Conservation (phyloP, 53 echinoderm and acorn worm genomes). For the Arbacia lixula region DNA sequence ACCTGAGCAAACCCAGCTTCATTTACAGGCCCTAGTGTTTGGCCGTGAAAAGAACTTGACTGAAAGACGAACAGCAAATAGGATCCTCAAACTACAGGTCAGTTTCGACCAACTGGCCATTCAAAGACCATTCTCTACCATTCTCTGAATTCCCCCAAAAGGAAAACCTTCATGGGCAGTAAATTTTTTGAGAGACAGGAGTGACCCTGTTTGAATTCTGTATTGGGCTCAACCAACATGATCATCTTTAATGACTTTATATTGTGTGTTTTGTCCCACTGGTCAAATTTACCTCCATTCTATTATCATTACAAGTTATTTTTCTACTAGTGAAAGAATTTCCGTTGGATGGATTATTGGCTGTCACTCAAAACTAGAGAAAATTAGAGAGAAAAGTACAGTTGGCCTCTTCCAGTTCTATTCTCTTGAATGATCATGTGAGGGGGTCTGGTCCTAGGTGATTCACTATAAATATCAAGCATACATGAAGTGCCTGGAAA, state of each 20-base stretch:
- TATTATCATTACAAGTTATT: neutral
- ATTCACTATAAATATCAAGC: too few relatives aligned
- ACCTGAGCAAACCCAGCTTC: slow-evolving; percentile 16
- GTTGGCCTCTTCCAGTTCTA: too few relatives aligned
- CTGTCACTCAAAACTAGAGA: slow-evolving; percentile 44
- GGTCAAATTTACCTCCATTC: slow-evolving; percentile 23
- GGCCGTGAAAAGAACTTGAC: neutral
- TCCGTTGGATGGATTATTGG: neutral
- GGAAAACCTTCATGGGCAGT: too few relatives aligned
- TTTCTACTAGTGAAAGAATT: neutral
- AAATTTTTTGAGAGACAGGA: neutral
- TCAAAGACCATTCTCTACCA: too few relatives aligned
- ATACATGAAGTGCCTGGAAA: too few relatives aligned
- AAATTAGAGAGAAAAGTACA: too few relatives aligned
- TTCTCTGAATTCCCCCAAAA: too few relatives aligned
- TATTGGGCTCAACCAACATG: neutral
- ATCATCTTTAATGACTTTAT: slow-evolving; percentile 9
- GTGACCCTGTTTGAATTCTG: slow-evolving; percentile 1
- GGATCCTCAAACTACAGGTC: neutral
- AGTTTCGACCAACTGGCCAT: neutral
- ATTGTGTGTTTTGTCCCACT: neutral
- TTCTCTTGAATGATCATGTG: too few relatives aligned
- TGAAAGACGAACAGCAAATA: slow-evolving; percentile 32
- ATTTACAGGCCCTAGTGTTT: too few relatives aligned
- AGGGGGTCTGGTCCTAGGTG: too few relatives aligned